phyloP scores from a whole-genome alignment of 2,113 vertebrate species.

The Eptesicus fuscus region DNA sequence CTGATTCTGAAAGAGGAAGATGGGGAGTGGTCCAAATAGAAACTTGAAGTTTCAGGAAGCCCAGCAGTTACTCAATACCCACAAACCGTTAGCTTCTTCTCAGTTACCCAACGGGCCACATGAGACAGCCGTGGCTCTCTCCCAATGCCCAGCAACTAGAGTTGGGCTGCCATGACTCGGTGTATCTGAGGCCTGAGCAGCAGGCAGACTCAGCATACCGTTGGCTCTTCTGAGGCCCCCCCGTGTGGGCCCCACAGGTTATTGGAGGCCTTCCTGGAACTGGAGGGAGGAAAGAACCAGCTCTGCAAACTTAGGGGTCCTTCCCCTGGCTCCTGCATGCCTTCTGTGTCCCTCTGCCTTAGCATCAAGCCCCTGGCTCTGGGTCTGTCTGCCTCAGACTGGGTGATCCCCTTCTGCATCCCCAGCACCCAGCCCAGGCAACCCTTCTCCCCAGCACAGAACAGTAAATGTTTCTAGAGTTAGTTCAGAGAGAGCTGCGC shows the following conservation, averaged over 20 bases:
- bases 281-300: not conserved
- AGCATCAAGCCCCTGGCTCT: not conserved
- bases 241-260: not conserved
- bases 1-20: slow-evolving; percentile 62
- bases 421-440: not conserved
- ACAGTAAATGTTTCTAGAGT: not conserved
- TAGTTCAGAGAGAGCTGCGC: not conserved
- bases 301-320: not conserved
- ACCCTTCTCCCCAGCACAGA: not conserved
- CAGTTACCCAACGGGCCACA: not conserved
- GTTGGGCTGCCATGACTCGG: not conserved
- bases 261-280: not conserved
- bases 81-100: not conserved
- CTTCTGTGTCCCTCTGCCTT: not conserved
- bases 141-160: not conserved
- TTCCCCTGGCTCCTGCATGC: not conserved
- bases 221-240: not conserved
- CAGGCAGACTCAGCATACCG: not conserved
- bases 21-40: not conserved
- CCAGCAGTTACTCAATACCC: slow-evolving; percentile 30
- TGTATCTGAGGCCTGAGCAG: not conserved
- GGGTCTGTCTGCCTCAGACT: not conserved
- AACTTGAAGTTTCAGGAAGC: slow-evolving; percentile 53
- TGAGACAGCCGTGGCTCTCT: not conserved
- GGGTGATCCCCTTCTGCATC: not conserved